These are phyloP conservation scores for Stichodactyla mertensii DNA, from an alignment of 64 coral and sea anemone species.

Conservation along the genomic window DNA sequence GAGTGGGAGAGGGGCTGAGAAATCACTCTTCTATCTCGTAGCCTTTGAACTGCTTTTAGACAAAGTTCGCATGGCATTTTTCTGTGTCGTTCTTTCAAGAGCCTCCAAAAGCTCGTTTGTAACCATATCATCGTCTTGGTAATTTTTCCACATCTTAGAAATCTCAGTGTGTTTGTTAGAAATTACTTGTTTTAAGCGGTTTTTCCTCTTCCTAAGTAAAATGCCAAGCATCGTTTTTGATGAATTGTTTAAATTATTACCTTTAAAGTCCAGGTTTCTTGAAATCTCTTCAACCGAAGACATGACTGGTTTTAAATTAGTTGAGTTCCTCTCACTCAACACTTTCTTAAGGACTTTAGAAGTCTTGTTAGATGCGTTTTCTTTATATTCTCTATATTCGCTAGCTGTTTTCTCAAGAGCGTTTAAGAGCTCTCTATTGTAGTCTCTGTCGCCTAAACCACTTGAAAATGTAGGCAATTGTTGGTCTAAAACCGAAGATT, in stretches of 20 bases:
- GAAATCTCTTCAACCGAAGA: not conserved
- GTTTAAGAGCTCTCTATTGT: not conserved
- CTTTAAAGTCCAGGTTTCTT: not conserved
- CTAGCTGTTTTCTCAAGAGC: not conserved
- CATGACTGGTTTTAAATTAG: not conserved
- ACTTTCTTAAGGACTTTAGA: not conserved
- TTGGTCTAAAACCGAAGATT: not conserved
- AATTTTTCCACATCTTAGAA: not conserved
- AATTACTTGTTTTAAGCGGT: not conserved
- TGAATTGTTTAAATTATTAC: not conserved
- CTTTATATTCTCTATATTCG: not conserved
- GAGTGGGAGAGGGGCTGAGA: too few relatives aligned
- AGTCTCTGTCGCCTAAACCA: not conserved
- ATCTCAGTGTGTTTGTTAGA: not conserved
- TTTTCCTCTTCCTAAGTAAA: not conserved
- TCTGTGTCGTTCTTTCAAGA: not conserved
- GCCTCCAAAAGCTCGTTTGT: not conserved
- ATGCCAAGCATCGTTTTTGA: not conserved
- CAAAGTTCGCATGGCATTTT: too few relatives aligned
- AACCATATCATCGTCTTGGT: not conserved
- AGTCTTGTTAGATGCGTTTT: not conserved
- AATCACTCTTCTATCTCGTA: not conserved
- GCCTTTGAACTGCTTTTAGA: not conserved
- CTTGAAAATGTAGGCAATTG: not conserved
- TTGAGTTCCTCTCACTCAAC: not conserved